phyloP scores from a whole-genome alignment of 2,797 vertebrate genomes.

The Nyctalus aviator region DNA sequence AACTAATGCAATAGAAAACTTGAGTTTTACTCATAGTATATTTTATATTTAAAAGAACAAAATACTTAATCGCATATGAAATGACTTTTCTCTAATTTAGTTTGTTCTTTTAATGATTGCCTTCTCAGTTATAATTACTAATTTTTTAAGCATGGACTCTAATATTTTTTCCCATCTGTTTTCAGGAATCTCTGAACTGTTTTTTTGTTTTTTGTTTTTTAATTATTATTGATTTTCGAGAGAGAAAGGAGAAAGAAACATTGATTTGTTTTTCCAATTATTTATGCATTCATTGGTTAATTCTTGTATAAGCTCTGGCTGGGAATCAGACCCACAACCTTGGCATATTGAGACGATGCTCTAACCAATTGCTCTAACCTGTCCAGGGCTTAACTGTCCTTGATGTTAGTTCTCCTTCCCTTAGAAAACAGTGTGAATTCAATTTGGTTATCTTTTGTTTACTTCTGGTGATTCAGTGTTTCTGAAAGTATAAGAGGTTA shows the following conservation, averaged over 20 bases:
- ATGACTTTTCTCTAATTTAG: not conserved
- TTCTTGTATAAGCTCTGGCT: not conserved
- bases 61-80: slow-evolving; percentile 12
- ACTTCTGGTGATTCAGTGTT: not conserved
- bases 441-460: slow-evolving; percentile 15
- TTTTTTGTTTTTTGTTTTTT: no score
- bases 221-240: not conserved
- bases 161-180: not conserved
- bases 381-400: not conserved
- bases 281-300: not conserved
- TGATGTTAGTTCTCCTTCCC: not conserved
- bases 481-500: slow-evolving; percentile 22
- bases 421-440: slow-evolving; percentile 40
- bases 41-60: not conserved
- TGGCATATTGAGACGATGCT: not conserved
- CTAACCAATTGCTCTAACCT: not conserved
- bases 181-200: not conserved
- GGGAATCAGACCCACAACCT: not conserved
- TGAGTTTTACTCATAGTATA: not conserved
- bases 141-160: slow-evolving; percentile 12
- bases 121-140: slow-evolving; percentile 36
- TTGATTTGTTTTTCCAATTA: not conserved
- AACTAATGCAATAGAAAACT: not conserved
- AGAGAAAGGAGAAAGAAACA: not conserved
- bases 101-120: not conserved